Evolutionary conservation across 1,140 invertebrate species (phyloP), one percentile per base, ranked within the genome.

Genomic region (Scaptomyza graminum): DNA sequence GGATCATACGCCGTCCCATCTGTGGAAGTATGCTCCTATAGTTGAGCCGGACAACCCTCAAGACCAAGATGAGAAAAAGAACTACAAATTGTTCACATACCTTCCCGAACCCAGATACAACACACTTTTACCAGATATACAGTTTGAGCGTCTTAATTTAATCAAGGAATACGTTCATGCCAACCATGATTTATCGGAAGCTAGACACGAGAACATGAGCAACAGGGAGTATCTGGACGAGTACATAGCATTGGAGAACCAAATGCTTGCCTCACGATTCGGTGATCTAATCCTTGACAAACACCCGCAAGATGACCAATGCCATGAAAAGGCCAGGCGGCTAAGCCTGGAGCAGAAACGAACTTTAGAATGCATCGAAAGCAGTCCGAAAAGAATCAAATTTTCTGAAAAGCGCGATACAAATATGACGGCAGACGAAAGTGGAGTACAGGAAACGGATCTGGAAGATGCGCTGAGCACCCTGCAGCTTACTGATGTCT

Each of bases 71-170:
- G 81, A 89, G 5, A 91, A 91, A 57, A 79, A 89, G 31, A 89
- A 91, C 37, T 91, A 91, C 43, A 88, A 90, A 49, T 13, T 91
- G n/a, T 91, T 85, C 22, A 82, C 89, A 1, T 88, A 91, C 34
- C 80, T 90, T 57, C 70, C 87, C 0, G 90, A 91, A 66, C 90
- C 90, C 44, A 73, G 90, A 18, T 91, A 91, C 18, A 91, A 91
- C 43, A 91, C 90, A 0, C 73, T 90, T 0, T 55, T 91, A 18
- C 75, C 81, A 0, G 90, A 91, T 51, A 91, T 91, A 44, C 81
- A 84, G 2, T 91, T 91, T 15, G 73, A 87, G 15, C 68, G 90
- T 2, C 56, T 91, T 5, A 90, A 82, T 67, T 64, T 90, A 15
- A 84, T 91, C 1, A 91, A 91, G 41, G 88, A 91, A 65, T 91